Percentiles rank a stretch among this genome's conserved stretches.
phyloP scores from a whole-genome alignment of 2,113 vertebrate species.

The Euleptes europaea region DNA sequence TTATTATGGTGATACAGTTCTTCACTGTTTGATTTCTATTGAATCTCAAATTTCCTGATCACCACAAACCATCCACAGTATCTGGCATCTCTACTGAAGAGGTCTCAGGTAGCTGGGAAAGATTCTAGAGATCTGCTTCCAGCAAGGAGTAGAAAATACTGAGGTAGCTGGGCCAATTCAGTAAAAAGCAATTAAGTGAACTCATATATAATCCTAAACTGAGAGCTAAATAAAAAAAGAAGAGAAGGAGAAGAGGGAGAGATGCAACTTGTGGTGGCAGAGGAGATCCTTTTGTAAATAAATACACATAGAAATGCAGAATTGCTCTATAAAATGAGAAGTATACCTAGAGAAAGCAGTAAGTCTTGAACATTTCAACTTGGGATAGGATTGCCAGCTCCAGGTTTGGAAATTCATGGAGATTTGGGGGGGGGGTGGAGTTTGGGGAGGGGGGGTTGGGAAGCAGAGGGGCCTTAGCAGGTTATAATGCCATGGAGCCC shows the following conservation, averaged over 20 bases:
- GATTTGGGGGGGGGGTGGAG: too few relatives aligned
- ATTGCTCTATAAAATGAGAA: not conserved
- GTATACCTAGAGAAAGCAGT: not conserved
- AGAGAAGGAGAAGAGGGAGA: not conserved
- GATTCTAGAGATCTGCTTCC: too few relatives aligned
- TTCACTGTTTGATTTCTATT: too few relatives aligned
- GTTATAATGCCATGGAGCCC: too few relatives aligned
- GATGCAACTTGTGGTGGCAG: not conserved
- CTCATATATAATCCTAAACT: not conserved
- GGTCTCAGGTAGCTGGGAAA: not conserved
- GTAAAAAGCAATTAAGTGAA: not conserved
- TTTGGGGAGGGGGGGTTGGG: too few relatives aligned
- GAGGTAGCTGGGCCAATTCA: too few relatives aligned
- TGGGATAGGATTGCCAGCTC: not conserved
- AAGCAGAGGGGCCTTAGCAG: too few relatives aligned
- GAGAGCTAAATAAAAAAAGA: not conserved
- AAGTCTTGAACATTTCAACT: not conserved
- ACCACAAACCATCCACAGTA: not conserved
- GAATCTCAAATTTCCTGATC: not conserved
- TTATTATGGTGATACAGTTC: too few relatives aligned
- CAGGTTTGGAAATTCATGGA: too few relatives aligned
- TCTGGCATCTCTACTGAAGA: not conserved
- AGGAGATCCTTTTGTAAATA: not conserved
- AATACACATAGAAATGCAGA: not conserved
- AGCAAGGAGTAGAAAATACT: too few relatives aligned